Evolutionary conservation across 2,113 vertebrate genomes (phyloP).

Genomic region (Pitta sordida): DNA sequence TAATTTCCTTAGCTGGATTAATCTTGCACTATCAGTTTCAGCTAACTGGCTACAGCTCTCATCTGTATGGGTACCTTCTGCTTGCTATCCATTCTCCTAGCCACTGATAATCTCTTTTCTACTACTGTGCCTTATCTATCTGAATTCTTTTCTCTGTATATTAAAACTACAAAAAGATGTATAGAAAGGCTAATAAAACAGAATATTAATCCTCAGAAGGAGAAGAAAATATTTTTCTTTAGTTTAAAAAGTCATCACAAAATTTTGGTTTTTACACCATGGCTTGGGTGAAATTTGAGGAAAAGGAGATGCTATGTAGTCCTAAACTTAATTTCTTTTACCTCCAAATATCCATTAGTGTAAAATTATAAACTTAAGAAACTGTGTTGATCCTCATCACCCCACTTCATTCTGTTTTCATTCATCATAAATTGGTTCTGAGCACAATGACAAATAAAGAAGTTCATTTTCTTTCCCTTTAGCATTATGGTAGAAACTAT

Average conservation of each 20-base stretch:
- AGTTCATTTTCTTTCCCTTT: not conserved
- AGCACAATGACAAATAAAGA: not conserved
- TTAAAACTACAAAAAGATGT: not conserved
- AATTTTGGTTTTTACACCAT: not conserved
- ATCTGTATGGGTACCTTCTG: not conserved
- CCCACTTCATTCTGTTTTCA: not conserved
- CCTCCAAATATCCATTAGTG: not conserved
- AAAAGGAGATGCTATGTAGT: not conserved
- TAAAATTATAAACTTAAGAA: not conserved
- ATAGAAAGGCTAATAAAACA: not conserved
- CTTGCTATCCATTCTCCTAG: not conserved
- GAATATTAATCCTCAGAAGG: not conserved
- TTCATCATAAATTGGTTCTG: not conserved
- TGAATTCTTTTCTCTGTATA: not conserved
- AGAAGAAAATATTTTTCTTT: not conserved
- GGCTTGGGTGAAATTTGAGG: not conserved
- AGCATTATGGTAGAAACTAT: not conserved
- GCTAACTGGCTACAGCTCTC: not conserved
- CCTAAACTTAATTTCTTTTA: not conserved
- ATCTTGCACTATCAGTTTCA: constrained; percentile 32
- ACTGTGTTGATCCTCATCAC: not conserved
- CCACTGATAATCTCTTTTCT: constrained; percentile 1
- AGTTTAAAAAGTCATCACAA: not conserved
- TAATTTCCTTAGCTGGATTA: constrained; percentile 44
- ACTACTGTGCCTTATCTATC: not conserved